Conservation (phyloP, 2,888 invertebrate species). For the Ornithoptera priamus region DNA sequence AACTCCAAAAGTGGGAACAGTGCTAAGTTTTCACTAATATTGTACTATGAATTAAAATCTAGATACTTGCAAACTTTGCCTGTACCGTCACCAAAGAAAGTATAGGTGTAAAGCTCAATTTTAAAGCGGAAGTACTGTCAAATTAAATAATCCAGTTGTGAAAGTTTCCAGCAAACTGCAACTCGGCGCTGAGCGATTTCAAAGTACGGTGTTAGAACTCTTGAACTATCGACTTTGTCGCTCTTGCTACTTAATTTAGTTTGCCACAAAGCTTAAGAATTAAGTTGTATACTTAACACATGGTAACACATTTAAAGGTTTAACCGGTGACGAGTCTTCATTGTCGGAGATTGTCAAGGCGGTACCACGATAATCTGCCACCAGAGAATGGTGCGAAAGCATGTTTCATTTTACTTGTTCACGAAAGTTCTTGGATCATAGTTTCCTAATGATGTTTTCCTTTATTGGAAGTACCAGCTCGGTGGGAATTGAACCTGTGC, state of each 20-base stretch:
- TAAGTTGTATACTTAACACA: constrained; percentile 2
- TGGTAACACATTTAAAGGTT: background rate
- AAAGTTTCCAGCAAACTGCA: background rate
- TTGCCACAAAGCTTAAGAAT: background rate
- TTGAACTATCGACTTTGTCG: constrained; percentile 1
- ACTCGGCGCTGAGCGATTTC: background rate
- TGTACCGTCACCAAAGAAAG: no score
- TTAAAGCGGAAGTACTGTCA: background rate
- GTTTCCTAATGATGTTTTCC: no score
- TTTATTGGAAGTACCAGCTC: no score
- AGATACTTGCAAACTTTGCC: no score
- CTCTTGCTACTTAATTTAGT: background rate
- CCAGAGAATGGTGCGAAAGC: no score
- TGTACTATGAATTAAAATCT: background rate
- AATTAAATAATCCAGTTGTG: background rate
- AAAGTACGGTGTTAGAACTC: background rate
- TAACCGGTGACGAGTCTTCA: no score
- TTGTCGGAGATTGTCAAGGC: no score
- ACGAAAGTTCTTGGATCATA: no score
- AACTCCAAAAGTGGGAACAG: background rate
- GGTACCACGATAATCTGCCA: no score
- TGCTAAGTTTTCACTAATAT: background rate
- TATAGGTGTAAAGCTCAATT: background rate
- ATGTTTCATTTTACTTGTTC: no score
- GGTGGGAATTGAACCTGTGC: no score